Evolutionary conservation across 2,797 vertebrate species (phyloP).

Genomic region (Coreius guichenoti): DNA sequence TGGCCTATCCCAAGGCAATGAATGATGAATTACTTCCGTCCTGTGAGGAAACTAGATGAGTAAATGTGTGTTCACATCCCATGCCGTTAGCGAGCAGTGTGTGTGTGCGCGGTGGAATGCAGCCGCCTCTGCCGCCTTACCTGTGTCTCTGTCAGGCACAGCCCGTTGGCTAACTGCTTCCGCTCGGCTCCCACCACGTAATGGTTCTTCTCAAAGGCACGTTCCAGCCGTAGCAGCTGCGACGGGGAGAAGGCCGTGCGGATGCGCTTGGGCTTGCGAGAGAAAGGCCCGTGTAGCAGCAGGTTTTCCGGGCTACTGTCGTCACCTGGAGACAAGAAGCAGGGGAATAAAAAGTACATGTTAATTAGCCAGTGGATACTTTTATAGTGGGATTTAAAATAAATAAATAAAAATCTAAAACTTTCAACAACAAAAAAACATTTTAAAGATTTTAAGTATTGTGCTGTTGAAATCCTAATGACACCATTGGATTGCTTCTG

Average conservation of each 20-base stretch:
- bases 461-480: background rate
- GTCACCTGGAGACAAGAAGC: conserved; percentile 62
- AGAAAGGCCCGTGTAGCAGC: conserved; percentile 68
- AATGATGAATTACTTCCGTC: conserved; percentile 66
- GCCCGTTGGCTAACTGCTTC: conserved; percentile 71
- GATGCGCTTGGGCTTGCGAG: conserved; percentile 70
- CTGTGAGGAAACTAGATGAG: conserved; percentile 49
- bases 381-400: background rate
- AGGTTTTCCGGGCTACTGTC: conserved; percentile 69
- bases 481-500: background rate
- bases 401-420: background rate
- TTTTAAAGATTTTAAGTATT: background rate
- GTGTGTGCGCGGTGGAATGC: conserved; percentile 39
- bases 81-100: background rate
- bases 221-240: conserved; percentile 69
- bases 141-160: conserved; percentile 74
- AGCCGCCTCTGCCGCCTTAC: conserved; percentile 54
- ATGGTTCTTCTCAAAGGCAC: conserved; percentile 72
- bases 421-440: background rate
- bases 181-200: conserved; percentile 73
- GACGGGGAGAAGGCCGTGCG: conserved; percentile 69
- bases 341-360: background rate
- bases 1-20: conserved; percentile 51
- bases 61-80: conserved; percentile 22
- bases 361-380: background rate